These are phyloP conservation scores for Arctopsyche grandis DNA, from an alignment of 1,140 invertebrate species.

Conservation along the genomic window DNA sequence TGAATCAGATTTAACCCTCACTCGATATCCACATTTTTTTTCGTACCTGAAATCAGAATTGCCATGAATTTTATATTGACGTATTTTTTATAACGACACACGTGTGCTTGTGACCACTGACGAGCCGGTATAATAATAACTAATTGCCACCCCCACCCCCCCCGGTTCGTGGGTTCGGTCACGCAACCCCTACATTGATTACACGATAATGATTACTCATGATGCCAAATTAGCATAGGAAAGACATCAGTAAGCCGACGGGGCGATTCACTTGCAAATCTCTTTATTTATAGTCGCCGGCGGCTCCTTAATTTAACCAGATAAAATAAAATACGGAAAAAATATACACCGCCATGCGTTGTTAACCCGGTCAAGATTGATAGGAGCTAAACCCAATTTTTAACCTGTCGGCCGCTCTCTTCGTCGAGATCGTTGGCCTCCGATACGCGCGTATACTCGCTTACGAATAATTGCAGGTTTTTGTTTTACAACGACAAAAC, in stretches of 20 bases:
- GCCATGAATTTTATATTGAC: too few species aligned
- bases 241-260: constrained; percentile 37
- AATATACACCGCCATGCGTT: neutral
- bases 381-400: constrained; percentile 23
- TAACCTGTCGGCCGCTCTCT: constrained; percentile 22
- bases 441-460: neutral
- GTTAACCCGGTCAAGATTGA: constrained; percentile 19
- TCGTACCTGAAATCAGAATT: too few species aligned
- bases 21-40: too few species aligned
- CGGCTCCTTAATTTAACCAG: constrained; percentile 16
- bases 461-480: neutral
- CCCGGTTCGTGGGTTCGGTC: neutral
- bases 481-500: constrained; percentile 1
- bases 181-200: constrained; percentile 27
- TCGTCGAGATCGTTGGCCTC: neutral
- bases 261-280: constrained; percentile 29
- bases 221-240: constrained; percentile 39
- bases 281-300: constrained; percentile 30
- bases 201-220: constrained; percentile 39
- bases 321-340: constrained; percentile 12
- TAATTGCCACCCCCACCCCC: constrained; percentile 16
- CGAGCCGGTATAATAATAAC: constrained; percentile 18
- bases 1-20: too few species aligned
- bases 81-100: neutral
- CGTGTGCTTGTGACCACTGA: neutral